These are phyloP conservation scores for Tragelaphus strepsiceros DNA, from an alignment of 2,113 vertebrate genomes.

Conservation along the genomic window DNA sequence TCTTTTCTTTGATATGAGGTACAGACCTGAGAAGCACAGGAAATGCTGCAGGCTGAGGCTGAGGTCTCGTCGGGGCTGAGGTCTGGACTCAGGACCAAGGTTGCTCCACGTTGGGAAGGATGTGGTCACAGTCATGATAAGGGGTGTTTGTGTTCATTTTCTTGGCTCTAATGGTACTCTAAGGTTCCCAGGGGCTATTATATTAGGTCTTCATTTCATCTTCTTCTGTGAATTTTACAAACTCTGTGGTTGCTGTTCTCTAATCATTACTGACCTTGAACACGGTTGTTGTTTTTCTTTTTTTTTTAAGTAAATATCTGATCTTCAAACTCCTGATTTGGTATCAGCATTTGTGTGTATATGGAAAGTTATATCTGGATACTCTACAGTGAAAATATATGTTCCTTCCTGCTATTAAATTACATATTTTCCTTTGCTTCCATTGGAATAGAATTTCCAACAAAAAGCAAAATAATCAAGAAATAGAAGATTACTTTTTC, in stretches of 20 bases:
- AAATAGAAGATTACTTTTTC: neutral
- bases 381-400: neutral
- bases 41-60: neutral
- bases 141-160: neutral
- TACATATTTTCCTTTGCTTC: neutral
- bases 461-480: neutral
- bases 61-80: neutral
- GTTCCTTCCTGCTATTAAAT: neutral
- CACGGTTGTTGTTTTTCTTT: accelerated
- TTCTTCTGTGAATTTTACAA: neutral
- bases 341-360: neutral
- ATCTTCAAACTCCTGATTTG: neutral
- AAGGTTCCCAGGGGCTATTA: neutral
- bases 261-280: neutral
- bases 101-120: neutral
- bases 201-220: neutral
- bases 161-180: neutral
- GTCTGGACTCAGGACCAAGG: neutral
- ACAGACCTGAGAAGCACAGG: neutral
- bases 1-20: neutral
- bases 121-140: neutral
- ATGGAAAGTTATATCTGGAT: neutral
- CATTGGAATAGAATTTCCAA: neutral
- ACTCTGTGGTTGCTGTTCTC: neutral
- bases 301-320: neutral